Evolutionary conservation across 1,140 invertebrate species (phyloP), one percentile per base, ranked within the genome.

Genomic region (Polypedilum vanderplanki): DNA sequence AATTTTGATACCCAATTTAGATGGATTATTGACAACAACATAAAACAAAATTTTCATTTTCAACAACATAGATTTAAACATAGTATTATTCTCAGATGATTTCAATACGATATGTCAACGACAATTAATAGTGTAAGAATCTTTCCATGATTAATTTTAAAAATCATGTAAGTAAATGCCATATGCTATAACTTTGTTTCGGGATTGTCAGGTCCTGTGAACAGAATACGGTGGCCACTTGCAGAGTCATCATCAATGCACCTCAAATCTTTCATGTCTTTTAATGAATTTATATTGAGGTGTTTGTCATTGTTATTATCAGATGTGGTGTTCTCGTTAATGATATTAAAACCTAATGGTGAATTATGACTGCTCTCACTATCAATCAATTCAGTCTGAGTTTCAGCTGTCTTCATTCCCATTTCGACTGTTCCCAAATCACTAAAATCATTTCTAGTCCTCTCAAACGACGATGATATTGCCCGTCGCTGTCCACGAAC

Each of bases 141-240:
- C 20, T 70, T 20, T 18, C 2, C 65, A 70, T 20, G 17, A 70
- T 70, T 70, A 2, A 8, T 22, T 18, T 12, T 57, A 15, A n/a
- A 15, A 57, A n/a, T 57, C 12, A 57, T n/a, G 46, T 57, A 57
- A 57, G 46, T 70, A 70, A 70, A 70, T 70, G 65, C 65, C 65
- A 70, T 18, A 18, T 70, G 65, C 65, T 70, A 70, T 70, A 70
- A 70, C 18, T 70, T 70, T 7, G 65, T 70, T 70, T 70, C 65
- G 2, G 65, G 65, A 70, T 70, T 70, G 17, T 70, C 65, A 70
- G 65, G 20, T 10, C 2, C 24, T 33, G 65, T 18, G 18, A 70
- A 70, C 15, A 70, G 18, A 18, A 70, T 22, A 22, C 65, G 65
- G 18, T 22, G 65, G 17, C 20, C 65, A 70, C 65, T 70, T 18